Conservation (phyloP, 2,888 invertebrate genomes). For the Catocala sponsa region DNA sequence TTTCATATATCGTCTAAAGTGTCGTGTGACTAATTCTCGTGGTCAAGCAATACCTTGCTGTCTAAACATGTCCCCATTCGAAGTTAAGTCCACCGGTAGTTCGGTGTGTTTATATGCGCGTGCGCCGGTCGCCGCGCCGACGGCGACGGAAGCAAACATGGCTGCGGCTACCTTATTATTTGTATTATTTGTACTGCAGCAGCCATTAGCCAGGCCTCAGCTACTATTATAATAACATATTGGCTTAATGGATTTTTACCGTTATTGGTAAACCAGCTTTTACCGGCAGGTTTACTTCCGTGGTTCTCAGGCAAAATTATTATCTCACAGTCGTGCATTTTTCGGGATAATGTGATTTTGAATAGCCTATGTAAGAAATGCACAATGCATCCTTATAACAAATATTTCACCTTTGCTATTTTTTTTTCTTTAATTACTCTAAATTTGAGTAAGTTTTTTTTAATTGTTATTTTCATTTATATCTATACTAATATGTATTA, state of each 20-base stretch:
- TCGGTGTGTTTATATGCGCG: neutral
- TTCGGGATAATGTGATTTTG: too few relatives aligned
- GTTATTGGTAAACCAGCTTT: slow-evolving; percentile 1
- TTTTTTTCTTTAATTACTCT: too few relatives aligned
- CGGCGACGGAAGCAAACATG: slow-evolving; percentile 27
- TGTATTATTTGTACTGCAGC: slow-evolving; percentile 13
- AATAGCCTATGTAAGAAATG: too few relatives aligned
- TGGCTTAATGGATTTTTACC: neutral
- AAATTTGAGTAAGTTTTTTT: too few relatives aligned
- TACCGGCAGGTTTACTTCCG: too few relatives aligned
- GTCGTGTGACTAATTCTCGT: too few relatives aligned
- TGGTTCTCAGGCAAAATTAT: neutral
- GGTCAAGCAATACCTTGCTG: neutral
- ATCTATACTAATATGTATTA: too few relatives aligned
- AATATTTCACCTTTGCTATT: too few relatives aligned
- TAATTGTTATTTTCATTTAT: too few relatives aligned
- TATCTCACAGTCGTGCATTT: too few relatives aligned
- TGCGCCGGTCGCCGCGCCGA: slow-evolving; percentile 33
- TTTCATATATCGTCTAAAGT: too few relatives aligned
- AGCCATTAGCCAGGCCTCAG: slow-evolving; percentile 14
- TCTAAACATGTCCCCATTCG: neutral
- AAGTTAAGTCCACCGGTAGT: neutral
- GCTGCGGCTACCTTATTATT: slow-evolving; percentile 7
- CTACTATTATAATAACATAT: slow-evolving; percentile 6
- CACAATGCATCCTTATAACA: too few relatives aligned